phyloP scores from a whole-genome alignment of 2,797 vertebrate species.

The Hemitrygon akajei region DNA sequence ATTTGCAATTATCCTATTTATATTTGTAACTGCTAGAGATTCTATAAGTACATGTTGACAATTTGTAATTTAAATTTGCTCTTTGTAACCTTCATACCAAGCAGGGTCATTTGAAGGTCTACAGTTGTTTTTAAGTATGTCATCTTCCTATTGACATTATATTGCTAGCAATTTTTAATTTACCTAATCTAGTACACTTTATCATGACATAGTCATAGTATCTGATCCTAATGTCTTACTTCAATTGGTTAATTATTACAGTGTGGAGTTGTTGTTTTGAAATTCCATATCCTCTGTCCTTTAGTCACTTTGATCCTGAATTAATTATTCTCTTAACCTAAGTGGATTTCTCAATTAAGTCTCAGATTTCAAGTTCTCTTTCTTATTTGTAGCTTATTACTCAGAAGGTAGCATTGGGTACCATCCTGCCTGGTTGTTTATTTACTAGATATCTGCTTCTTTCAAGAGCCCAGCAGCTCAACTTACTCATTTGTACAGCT shows the following conservation, averaged over 20 bases:
- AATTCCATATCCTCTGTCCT: neutral
- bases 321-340: neutral
- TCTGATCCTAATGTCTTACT: neutral
- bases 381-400: neutral
- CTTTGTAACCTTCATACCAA: neutral
- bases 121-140: neutral
- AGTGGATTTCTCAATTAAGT: neutral
- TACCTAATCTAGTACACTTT: neutral
- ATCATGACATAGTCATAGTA: neutral
- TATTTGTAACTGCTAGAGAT: neutral
- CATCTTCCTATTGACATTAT: neutral
- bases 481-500: neutral
- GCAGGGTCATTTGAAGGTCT: neutral
- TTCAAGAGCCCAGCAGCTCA: neutral
- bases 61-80: neutral
- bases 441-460: neutral
- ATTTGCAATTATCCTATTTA: neutral
- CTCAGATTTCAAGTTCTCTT: neutral
- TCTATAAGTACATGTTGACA: neutral
- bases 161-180: neutral
- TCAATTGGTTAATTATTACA: neutral
- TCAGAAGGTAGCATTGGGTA: neutral
- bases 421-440: slow-evolving; percentile 12
- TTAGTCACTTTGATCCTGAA: neutral
- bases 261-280: neutral